Base-by-base conservation (phyloP, 2,113 vertebrate species). In the Notothenia rossii region DNA sequence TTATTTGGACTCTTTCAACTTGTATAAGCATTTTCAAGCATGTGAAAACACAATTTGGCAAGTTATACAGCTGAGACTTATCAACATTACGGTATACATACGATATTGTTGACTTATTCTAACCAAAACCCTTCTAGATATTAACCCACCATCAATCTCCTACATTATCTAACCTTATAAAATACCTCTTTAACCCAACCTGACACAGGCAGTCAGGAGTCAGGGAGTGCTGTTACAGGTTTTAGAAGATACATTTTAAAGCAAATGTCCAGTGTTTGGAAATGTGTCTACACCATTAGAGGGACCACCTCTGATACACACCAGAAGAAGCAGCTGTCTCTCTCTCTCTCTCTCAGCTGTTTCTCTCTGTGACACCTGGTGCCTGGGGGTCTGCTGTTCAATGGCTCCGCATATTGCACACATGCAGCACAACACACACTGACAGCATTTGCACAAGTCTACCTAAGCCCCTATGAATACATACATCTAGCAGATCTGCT, bases 311-410 rank as follows among this genome's bases (percentile, higher is more conserved):
- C 82, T 78, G 88, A 88, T 67, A 51, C 76, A 62, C 77, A 78
- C 63, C 72, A 83, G 73, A 58, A 87, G 79, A 81, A 90, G 82
- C 89, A 92, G 91, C 89, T 93, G 90, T 81, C 71, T 29, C 15
- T n/a, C 60, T 56, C 77, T 56, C 77, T 68, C 67, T 80, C 70
- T 63, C 84, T 94, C 92, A 93, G 91, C 92, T 94, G 91, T 90
- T 90, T 90, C 77, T 67, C 62, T 61, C 75, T 62, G 58, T 88
- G 89, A 89, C 92, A 93, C 89, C 89, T 90, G 91, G 91, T 91
- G 90, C 91, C 90, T 70, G 22, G 22, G 58, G 72, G 90, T 93
- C 88, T 91, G 78, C 87, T 81, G 60, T 8, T 81, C 68, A 50
- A 60, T 67, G 67, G 71, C 54, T 45, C 53, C 63, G 29, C 65